These are phyloP conservation scores for Enteromius unitaeniatus DNA, from an alignment of 2,797 vertebrate genomes.

Conservation along the genomic window DNA sequence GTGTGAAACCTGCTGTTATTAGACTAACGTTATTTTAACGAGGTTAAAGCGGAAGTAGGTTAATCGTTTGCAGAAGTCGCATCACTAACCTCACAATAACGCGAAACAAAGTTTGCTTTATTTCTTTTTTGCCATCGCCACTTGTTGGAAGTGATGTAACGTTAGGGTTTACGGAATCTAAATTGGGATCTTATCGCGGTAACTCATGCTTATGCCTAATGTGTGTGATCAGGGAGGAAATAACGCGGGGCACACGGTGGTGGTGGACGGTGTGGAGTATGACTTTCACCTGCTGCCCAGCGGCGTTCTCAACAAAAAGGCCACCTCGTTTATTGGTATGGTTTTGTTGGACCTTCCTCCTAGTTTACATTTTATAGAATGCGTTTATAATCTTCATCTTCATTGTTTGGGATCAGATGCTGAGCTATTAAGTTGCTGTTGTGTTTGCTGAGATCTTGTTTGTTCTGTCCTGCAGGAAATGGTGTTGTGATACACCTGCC, in stretches of 20 bases:
- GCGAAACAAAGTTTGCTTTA: conserved; percentile 2
- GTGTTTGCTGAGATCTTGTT: background rate
- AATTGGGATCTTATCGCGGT: background rate
- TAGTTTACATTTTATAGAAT: background rate
- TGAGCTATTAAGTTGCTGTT: background rate
- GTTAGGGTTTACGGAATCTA: background rate
- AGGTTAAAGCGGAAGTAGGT: background rate
- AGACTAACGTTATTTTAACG: background rate
- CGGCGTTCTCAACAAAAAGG: conserved; percentile 85
- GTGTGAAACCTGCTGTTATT: background rate
- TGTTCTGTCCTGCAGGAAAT: conserved; percentile 72
- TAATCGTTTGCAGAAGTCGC: background rate
- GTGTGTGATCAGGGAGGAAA: conserved; percentile 79
- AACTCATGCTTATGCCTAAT: background rate
- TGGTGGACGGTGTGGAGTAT: conserved; percentile 84
- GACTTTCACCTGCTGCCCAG: conserved; percentile 86
- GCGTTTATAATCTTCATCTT: background rate
- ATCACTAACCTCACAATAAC: background rate
- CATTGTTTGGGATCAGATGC: background rate
- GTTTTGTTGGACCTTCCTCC: conserved; percentile 33
- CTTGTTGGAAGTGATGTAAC: conserved; percentile 13
- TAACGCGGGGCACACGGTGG: conserved; percentile 86
- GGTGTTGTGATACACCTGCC: conserved; percentile 85
- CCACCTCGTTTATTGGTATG: conserved; percentile 82
- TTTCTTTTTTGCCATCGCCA: background rate